Conservation (phyloP, 2,797 vertebrate genomes). For the Paedocypris micromegethes region DNA sequence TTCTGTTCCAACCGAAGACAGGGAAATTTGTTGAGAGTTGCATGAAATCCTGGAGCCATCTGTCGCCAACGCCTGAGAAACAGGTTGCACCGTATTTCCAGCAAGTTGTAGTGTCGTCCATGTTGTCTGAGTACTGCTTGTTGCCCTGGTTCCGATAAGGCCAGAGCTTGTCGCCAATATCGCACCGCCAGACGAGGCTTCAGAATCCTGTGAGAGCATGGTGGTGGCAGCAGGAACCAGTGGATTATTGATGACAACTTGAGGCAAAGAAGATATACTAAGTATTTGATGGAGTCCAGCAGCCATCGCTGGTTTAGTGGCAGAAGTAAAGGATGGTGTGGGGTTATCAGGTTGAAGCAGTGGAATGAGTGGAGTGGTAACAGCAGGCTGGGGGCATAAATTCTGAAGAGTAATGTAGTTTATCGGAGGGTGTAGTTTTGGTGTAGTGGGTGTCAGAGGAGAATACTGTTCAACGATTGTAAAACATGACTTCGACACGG, state of each 20-base stretch:
- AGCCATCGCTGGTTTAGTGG: constrained; percentile 54
- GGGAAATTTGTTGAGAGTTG: constrained; percentile 63
- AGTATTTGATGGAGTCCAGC: constrained; percentile 49
- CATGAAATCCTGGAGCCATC: constrained; percentile 60
- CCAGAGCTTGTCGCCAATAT: constrained; percentile 60
- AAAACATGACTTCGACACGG: constrained; percentile 64
- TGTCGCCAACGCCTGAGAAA: constrained; percentile 70
- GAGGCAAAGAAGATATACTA: constrained; percentile 50
- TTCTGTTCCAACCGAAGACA: constrained; percentile 68
- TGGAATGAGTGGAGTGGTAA: constrained; percentile 56
- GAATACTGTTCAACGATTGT: constrained; percentile 69
- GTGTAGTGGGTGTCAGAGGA: constrained; percentile 56
- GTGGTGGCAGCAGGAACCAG: constrained; percentile 53
- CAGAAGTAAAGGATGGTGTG: constrained; percentile 51
- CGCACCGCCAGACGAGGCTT: constrained; percentile 56
- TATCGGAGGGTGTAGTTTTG: constrained; percentile 62
- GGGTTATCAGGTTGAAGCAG: constrained; percentile 54
- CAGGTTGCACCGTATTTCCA: constrained; percentile 90
- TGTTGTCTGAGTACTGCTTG: constrained; percentile 93
- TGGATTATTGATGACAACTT: constrained; percentile 57
- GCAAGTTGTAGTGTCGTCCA: constrained; percentile 95
- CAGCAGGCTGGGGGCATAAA: constrained; percentile 57
- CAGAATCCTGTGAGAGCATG: constrained; percentile 57
- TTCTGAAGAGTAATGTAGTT: constrained; percentile 73
- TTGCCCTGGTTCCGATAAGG: constrained; percentile 71